Evolutionary conservation across 2,888 invertebrate genomes (phyloP).

Genomic region (Dryocosmus kuriphilus): DNA sequence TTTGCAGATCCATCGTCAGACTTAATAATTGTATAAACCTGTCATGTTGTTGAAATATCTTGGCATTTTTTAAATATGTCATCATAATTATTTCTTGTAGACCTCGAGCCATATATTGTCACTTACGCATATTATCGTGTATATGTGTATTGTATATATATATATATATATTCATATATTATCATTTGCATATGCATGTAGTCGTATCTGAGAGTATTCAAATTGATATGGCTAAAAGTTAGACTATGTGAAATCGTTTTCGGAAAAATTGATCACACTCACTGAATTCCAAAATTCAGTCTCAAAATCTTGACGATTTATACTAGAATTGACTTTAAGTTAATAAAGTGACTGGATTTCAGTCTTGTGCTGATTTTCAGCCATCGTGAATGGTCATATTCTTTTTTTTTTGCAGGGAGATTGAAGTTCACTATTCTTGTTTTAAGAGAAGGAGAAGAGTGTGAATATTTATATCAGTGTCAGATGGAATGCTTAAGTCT

Average conservation of each 20-base stretch:
- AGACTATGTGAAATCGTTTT: too few relatives aligned
- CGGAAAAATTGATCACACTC: too few relatives aligned
- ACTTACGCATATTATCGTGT: background rate
- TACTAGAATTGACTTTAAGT: too few relatives aligned
- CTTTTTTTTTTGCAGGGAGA: background rate
- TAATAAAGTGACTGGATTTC: too few relatives aligned
- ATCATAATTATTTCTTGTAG: background rate
- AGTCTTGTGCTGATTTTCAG: background rate
- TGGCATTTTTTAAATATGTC: background rate
- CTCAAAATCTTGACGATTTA: too few relatives aligned
- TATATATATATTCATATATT: too few relatives aligned
- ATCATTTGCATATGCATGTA: too few relatives aligned
- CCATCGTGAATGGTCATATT: background rate
- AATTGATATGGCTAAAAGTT: too few relatives aligned
- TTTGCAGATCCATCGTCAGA: background rate
- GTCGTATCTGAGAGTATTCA: too few relatives aligned
- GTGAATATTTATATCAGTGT: constrained; percentile 9
- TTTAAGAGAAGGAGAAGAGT: background rate
- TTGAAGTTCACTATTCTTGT: background rate
- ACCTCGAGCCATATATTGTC: background rate
- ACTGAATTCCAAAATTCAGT: too few relatives aligned
- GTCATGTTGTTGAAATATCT: background rate
- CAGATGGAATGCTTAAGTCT: background rate
- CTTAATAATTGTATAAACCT: background rate
- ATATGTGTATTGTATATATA: too few relatives aligned